Evolutionary conservation across 2,797 vertebrate species (phyloP), one percentile per base, ranked within the genome.

Genomic region (Acipenser oxyrinchus): DNA sequence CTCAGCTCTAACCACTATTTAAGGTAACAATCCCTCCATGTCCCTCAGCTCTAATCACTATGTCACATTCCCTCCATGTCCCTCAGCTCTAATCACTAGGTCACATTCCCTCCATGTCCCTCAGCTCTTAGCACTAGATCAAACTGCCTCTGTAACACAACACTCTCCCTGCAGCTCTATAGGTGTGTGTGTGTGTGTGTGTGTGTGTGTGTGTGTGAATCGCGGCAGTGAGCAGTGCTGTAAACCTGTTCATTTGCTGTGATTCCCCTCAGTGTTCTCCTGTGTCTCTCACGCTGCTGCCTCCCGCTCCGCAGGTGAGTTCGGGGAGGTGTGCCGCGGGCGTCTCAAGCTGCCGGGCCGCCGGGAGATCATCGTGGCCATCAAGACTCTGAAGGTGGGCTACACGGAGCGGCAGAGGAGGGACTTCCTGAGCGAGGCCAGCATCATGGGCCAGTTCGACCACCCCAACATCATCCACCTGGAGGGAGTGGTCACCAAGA

Each of bases 371-470:
- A 95, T 97, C 0, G 96, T 99, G 74, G 96, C 96, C 76, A 99
- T 99, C 81, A 99, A 99, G 85, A 99, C 96, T 0, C 90, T 99
- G 72, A 99, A 99, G 73, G 96, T 93, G 75, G 96, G 96, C 74
- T 99, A 99, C 84, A 98, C 96, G 0, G 96, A 99, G 75, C 87
- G 94, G 48, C 96, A 98, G 83, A 90, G 96, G 74, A 85, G 96
- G 60, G 96, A 98, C 83, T 98, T 99, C 84, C 87, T 99, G 68
- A 95, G 94, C 0, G 96, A 99, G 74, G 95, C 96, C 23, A 95
- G 94, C 84, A 99, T 99, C 84, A 99, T 99, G 96, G 96, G 95
- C 57, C 96, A 99, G 85, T 99, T 99, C 0, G 96, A 98, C 83
- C 96, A 99, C 70, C 96, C 96, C 75, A 99, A 99, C 80, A 97